Conservation (phyloP, 2,113 vertebrate genomes). For the Anguilla japonica region DNA sequence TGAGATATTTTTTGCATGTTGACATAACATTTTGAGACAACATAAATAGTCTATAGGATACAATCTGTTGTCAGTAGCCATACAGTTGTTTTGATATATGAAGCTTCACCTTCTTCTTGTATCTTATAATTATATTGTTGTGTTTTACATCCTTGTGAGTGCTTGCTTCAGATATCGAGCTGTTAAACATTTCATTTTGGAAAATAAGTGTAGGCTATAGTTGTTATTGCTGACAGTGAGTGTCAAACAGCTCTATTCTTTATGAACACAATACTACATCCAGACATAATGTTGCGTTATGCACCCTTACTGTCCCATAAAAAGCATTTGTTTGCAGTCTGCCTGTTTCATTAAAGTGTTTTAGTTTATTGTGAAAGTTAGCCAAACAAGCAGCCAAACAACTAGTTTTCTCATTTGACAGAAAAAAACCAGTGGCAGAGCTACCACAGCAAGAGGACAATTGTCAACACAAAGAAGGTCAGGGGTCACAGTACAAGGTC, state of each 20-base stretch:
- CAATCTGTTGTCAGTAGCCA: background rate
- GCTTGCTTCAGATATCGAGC: no score
- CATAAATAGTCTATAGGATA: no score
- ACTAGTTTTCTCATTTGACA: background rate
- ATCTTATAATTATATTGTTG: background rate
- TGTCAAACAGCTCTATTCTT: background rate
- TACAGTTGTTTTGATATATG: background rate
- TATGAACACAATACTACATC: background rate
- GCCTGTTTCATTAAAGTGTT: background rate
- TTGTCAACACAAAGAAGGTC: conserved; percentile 40
- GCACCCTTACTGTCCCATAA: background rate
- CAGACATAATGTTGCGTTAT: background rate
- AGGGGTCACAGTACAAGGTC: conserved; percentile 55
- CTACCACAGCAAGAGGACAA: conserved; percentile 27
- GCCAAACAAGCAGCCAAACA: background rate
- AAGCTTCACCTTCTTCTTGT: background rate
- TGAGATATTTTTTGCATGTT: background rate
- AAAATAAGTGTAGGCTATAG: no score
- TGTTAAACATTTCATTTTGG: no score
- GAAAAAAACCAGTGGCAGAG: background rate
- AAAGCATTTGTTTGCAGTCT: background rate
- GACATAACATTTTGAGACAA: no score
- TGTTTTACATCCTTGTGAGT: no score
- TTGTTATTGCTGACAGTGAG: background rate
- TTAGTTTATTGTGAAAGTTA: conserved; percentile 17